Conservation (phyloP, 2,113 vertebrate species). For the Ailurus styani region DNA sequence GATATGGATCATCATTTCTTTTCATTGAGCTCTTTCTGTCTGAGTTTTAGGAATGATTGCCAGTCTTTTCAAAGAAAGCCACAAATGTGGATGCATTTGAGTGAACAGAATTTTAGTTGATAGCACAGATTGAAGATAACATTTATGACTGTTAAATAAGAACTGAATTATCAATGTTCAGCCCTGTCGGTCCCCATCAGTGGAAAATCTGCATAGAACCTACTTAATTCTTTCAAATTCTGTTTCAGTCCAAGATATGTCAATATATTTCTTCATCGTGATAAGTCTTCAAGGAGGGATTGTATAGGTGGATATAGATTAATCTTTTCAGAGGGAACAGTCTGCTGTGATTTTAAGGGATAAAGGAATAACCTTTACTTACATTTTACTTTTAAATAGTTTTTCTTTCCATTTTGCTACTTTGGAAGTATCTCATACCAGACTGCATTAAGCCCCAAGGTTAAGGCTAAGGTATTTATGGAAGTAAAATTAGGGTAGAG, state of each 20-base stretch:
- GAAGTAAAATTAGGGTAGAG: constrained; percentile 57
- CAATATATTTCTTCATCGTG: background rate
- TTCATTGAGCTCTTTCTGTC: background rate
- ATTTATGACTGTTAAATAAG: constrained; percentile 48
- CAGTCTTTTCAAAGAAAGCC: background rate
- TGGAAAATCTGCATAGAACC: background rate
- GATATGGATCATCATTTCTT: background rate
- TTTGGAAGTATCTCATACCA: constrained; percentile 29
- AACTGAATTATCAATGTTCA: constrained; percentile 49
- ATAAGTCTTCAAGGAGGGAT: background rate
- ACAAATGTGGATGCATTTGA: background rate
- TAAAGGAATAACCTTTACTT: constrained; percentile 29
- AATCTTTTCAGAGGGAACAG: background rate
- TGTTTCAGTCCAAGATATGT: background rate
- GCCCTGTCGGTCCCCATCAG: background rate
- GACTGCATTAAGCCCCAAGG: constrained; percentile 48
- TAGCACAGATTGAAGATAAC: constrained; percentile 43
- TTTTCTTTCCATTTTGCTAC: constrained; percentile 18
- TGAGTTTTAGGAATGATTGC: constrained; percentile 23
- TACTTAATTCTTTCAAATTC: constrained; percentile 39
- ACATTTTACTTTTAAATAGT: constrained; percentile 15
- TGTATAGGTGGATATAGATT: background rate
- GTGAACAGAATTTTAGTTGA: constrained; percentile 30
- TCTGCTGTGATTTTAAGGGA: background rate
- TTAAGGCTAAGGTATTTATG: constrained; percentile 52